Base-by-base conservation (phyloP, 2,888 invertebrate genomes). In the Drosophila limbata region DNA sequence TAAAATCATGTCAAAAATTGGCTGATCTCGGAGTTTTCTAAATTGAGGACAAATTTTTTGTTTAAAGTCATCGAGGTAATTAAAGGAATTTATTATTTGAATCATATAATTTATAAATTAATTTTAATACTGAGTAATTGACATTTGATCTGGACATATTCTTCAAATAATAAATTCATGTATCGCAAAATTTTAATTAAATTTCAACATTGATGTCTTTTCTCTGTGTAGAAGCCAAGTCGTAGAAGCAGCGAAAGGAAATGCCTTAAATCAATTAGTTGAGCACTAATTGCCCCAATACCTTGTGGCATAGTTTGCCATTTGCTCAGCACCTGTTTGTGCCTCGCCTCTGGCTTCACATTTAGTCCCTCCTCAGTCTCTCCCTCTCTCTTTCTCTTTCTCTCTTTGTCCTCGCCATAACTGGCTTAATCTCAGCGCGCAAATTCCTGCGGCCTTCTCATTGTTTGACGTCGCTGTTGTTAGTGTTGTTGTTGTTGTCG, bases 241-340 rank as follows among this genome's bases (percentile, higher is more conserved):
- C 33, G 53, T 28, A 17, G 57, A 45, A 45, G 35, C 60, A 57
- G 57, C 61, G 45, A 92, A 91, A 92, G 92, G 92, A 92, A 92
- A 92, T 92, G 91, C 92, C 91, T 92, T 90, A 91, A 92, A 92
- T 92, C 92, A 92, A 92, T 92, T 92, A 92, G 92, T 85, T 90
- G 90, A 86, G 84, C 92, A 92, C 92, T 92, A 92, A 92, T 92
- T 92, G 92, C 91, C 90, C 88, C 91, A 90, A 92, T 92, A 90
- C 92, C 90, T 90, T 89, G 91, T 90, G 90, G 90, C 91, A 92
- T 91, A 91, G 89, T 90, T 91, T 80, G 77, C 83, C 84, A 87
- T 82, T 86, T 73, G 73, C 84, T 73, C 88, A 83, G 84, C 88
- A 84, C 86, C 88, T 88, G 88, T 88, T 85, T 76, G 52, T 48